phyloP scores from a whole-genome alignment of 2,113 vertebrate genomes.

The Microtus oregoni region DNA sequence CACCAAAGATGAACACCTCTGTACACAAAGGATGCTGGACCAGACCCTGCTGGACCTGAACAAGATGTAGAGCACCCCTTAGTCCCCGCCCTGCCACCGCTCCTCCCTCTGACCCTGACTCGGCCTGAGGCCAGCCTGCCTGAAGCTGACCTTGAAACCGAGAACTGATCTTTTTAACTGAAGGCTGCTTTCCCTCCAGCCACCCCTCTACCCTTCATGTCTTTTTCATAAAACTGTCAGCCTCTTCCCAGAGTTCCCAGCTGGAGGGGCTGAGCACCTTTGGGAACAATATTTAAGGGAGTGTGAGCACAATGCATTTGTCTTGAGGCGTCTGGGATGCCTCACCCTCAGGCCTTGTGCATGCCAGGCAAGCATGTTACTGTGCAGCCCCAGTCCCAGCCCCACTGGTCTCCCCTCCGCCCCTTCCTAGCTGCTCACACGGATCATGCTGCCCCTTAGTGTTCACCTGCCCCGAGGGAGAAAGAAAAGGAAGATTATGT shows the following conservation, averaged over 20 bases:
- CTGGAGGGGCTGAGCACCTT: slow-evolving; percentile 79
- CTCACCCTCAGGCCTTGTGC: too few relatives aligned
- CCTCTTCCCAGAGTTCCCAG: slow-evolving; percentile 61
- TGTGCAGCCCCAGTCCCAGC: too few relatives aligned
- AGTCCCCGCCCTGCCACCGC: slow-evolving; percentile 38
- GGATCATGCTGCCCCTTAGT: too few relatives aligned
- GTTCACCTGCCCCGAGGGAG: neutral
- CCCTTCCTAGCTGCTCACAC: too few relatives aligned
- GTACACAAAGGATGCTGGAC: slow-evolving; percentile 94
- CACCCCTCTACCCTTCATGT: neutral
- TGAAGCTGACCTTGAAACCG: slow-evolving; percentile 82
- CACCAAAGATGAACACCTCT: slow-evolving; percentile 94
- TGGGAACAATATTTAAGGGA: slow-evolving; percentile 84
- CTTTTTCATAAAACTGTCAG: slow-evolving; percentile 77
- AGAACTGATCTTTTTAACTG: slow-evolving; percentile 79
- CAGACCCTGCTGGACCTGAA: slow-evolving; percentile 97
- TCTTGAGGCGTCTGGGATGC: slow-evolving; percentile 38
- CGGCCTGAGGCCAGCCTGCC: slow-evolving; percentile 70
- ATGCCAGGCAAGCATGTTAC: too few relatives aligned
- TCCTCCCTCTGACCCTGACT: slow-evolving; percentile 59
- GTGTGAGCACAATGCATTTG: slow-evolving; percentile 79
- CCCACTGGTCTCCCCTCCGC: too few relatives aligned
- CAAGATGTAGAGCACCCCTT: slow-evolving; percentile 89
- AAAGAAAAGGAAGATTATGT: too few relatives aligned
- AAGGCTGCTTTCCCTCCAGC: slow-evolving; percentile 79